Evolutionary conservation across 2,113 vertebrate species (phyloP).

Genomic region (Nyctereutes procyonoides): DNA sequence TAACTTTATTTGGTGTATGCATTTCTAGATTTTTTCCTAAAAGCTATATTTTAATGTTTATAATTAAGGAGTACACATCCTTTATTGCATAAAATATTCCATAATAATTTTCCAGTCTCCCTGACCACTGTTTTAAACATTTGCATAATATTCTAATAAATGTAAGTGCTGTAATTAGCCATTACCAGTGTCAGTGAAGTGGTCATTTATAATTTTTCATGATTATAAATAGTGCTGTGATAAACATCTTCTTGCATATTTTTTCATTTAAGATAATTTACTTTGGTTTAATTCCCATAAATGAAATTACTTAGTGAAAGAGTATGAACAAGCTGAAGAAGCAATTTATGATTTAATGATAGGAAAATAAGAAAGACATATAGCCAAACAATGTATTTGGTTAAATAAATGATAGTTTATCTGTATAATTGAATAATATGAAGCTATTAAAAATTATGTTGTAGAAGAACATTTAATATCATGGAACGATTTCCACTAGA

Average conservation of each 20-base stretch:
- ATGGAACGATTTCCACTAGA: neutral
- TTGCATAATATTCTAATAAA: neutral
- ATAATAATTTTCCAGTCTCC: conserved; percentile 40
- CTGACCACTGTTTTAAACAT: conserved; percentile 51
- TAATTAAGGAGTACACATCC: neutral
- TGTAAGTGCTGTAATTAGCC: neutral
- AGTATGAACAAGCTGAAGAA: conserved; percentile 41
- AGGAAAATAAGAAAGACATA: conserved; percentile 67
- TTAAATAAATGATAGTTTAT: conserved; percentile 63
- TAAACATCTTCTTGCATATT: conserved; percentile 36
- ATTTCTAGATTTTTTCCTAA: neutral
- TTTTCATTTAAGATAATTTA: conserved; percentile 57
- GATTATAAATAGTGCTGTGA: conserved; percentile 55
- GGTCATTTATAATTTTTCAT: conserved; percentile 55
- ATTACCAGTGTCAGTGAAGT: neutral
- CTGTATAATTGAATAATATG: conserved; percentile 41
- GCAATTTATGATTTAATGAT: conserved; percentile 69
- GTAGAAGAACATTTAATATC: conserved; percentile 32
- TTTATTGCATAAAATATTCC: conserved; percentile 29
- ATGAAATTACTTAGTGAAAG: conserved; percentile 54
- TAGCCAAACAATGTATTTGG: conserved; percentile 25
- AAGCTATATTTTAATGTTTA: neutral
- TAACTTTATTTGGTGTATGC: neutral
- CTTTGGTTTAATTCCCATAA: conserved; percentile 57
- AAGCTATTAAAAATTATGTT: conserved; percentile 53